phyloP scores from a whole-genome alignment of 2,888 invertebrate species.

The Cerceris ruficornis region DNA sequence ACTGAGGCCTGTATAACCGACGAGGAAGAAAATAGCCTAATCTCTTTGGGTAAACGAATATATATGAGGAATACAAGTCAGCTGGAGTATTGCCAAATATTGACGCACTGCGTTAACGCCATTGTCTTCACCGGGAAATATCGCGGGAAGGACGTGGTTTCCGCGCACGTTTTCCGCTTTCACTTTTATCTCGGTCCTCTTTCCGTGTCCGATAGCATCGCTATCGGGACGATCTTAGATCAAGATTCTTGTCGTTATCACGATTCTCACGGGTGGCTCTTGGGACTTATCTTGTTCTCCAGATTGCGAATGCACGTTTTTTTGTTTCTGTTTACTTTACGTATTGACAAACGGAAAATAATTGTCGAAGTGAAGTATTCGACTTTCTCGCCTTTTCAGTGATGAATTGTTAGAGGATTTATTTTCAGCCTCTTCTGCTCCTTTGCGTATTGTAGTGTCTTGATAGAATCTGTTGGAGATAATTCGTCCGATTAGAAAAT shows the following conservation, averaged over 20 bases:
- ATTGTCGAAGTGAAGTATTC: too few species aligned
- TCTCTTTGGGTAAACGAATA: constrained; percentile 60
- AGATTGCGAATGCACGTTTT: constrained; percentile 7
- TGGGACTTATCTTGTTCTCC: constrained; percentile 2
- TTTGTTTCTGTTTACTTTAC: background rate
- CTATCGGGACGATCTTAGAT: constrained; percentile 30
- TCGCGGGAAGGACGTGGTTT: constrained; percentile 13
- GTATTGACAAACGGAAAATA: too few species aligned
- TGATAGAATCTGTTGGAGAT: too few species aligned
- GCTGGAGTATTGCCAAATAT: constrained; percentile 61
- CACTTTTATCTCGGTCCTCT: constrained; percentile 27
- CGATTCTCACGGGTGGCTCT: background rate
- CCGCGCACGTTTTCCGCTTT: constrained; percentile 22
- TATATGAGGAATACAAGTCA: constrained; percentile 27
- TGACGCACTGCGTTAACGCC: constrained; percentile 61
- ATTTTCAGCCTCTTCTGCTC: too few species aligned
- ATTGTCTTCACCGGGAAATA: constrained; percentile 14
- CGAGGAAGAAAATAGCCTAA: constrained; percentile 63
- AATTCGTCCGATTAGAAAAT: too few species aligned
- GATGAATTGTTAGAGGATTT: too few species aligned
- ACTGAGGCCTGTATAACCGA: constrained; percentile 41
- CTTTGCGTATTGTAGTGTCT: too few species aligned
- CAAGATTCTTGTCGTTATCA: constrained; percentile 37
- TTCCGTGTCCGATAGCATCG: background rate
- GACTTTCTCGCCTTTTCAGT: too few species aligned